Base-by-base conservation (phyloP, 2,797 vertebrate genomes). In the Thunnus albacares region DNA sequence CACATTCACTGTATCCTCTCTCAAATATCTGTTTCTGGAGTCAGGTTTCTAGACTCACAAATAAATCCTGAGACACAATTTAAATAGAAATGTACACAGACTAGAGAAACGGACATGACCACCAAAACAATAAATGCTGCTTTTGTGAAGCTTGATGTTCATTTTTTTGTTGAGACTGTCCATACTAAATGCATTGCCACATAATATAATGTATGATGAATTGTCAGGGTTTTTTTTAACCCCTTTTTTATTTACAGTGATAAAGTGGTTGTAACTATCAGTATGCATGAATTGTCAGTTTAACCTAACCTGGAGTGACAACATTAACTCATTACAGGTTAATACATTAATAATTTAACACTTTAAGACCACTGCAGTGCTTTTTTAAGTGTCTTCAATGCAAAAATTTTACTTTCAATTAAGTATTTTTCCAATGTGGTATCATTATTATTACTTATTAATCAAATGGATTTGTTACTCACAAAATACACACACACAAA, bases 1-100 rank as follows among this genome's bases (percentile, higher is more conserved):
- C 41, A 77, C 35, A 65, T 71, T 81, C 43, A 51, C 64, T 60
- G 35, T 11, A 20, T 22, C 26, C 20, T 58, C 18, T 43, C 30
- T 60, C 7, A 58, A 33, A 47, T 26, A 35, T 45, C 11, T 61
- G 1, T 30, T 66, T 53, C 49, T 64, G n/a, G 43, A 43, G n/a
- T 14, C 41, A 41, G 9, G 22, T 28, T 43, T 24, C 15, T 43
- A 26, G 4, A 53, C 20, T 62, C 66, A 69, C 30, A 67, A 71
- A 75, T 38, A 55, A 28, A 75, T 49, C 41, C 51, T 72, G 51
- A 52, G 4, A 80, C 3, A 57, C 24, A 0, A 49, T 47, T n/a
- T 45, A 5, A 28, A n/a, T 9, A 43, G 9, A 55, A 24, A 59
- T 43, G 2, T 14, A 26, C 14, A 20, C 12, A 60, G 53, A 13